Base-by-base conservation (phyloP, 2,113 vertebrate species). In the Vulpes lagopus region DNA sequence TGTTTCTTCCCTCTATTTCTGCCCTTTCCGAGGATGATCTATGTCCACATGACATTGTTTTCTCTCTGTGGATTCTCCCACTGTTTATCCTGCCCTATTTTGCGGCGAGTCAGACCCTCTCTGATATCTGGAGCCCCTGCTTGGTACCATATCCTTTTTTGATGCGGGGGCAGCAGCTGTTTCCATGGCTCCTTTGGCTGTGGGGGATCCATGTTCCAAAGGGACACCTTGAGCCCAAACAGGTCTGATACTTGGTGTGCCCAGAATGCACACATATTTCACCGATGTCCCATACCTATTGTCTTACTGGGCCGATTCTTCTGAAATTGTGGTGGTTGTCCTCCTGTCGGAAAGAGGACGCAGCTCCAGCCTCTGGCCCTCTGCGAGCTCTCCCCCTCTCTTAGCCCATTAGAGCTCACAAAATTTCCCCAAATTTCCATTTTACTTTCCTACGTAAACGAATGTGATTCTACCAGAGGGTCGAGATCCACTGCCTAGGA, bases 381-480 rank as follows among this genome's bases (percentile, higher is more conserved):
- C 38, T 49, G 15, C 80, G 10, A 17, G 16, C 3, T 80, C 11
- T 49, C 12, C 14, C 12, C 76, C 32, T 49, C 55, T 80, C 19
- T 78, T 5, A 83, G 62, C 8, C 35, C n/a, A 11, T 78, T 94
- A 67, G 38, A 51, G n/a, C 20, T 74, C 81, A 15, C 11, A 74
- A 65, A 90, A 15, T 57, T 71, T 78, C 59, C 65, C 49, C 67
- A 60, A 62, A 55, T 88, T 82, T 90, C 32, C 30, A 25, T 16
- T 51, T 90, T 62, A 73, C 38, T 74, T 93, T 90, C 60, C n/a
- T 92, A 25, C 49, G 6, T 81, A 57, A 85, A 62, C 53, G 35
- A 94, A 25, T 38, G 64, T 76, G 78, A 91, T 94, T 95, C 43
- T 91, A 23, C 35, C 27, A 91, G 81, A 88, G 19, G 22, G 60